These are phyloP conservation scores for Phortica magna DNA, from an alignment of 2,888 invertebrate genomes.

Conservation along the genomic window DNA sequence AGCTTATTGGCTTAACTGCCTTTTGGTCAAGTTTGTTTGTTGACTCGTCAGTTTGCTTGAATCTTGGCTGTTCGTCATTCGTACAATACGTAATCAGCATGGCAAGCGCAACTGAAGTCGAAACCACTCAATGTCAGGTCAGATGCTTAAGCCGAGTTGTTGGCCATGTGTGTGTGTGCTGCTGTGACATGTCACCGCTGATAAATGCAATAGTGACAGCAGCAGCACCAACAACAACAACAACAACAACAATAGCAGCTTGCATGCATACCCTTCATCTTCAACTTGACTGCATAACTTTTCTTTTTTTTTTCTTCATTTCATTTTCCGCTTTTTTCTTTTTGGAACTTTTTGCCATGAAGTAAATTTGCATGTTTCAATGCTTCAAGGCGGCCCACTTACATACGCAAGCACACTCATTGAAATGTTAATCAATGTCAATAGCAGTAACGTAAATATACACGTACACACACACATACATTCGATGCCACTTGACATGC, in stretches of 20 bases:
- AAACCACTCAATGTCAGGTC: constrained; percentile 33
- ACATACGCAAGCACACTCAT: constrained; percentile 4
- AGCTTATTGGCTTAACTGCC: neutral
- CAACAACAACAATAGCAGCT: neutral
- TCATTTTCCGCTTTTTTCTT: neutral
- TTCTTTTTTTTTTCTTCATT: constrained; percentile 14
- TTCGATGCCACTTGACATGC: neutral
- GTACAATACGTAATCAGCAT: constrained; percentile 6
- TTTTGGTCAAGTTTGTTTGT: constrained; percentile 6
- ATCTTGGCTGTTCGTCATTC: neutral
- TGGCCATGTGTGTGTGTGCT: neutral
- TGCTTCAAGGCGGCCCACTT: constrained; percentile 13
- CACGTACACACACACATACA: neutral
- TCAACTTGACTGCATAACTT: neutral
- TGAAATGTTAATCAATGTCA: constrained; percentile 35
- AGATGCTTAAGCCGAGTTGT: constrained; percentile 9
- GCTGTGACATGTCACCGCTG: neutral
- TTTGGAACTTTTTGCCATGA: constrained; percentile 20
- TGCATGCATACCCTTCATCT: constrained; percentile 10
- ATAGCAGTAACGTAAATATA: constrained; percentile 18
- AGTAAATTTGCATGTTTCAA: constrained; percentile 28
- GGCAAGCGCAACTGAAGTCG: constrained; percentile 2
- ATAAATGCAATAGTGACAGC: neutral
- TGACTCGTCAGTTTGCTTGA: neutral
- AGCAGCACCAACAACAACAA: neutral